Evolutionary conservation across 1,140 invertebrate species (phyloP).

Genomic region (Listronotus bonariensis): DNA sequence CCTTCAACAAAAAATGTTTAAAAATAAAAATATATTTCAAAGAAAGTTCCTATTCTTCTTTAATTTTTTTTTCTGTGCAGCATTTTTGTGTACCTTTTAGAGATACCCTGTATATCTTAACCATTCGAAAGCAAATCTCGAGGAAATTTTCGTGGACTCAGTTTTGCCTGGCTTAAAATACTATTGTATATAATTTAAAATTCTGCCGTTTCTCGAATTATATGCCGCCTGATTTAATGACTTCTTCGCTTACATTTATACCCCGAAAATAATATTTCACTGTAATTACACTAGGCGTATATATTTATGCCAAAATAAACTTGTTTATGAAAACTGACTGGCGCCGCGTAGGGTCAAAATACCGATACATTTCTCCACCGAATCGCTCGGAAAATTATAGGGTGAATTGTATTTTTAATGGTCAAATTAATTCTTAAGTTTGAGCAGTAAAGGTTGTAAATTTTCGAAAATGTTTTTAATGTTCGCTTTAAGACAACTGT

Average conservation of each 20-base stretch:
- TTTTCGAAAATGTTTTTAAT: no score
- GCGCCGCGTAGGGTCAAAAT: conserved; percentile 53
- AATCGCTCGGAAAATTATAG: conserved; percentile 35
- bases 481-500: background rate
- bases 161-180: background rate
- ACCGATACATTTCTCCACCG: conserved; percentile 51
- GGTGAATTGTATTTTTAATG: conserved; percentile 32
- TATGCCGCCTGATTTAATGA: conserved; percentile 44
- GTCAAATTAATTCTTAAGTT: conserved; percentile 32
- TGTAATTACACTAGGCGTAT: conserved; percentile 52
- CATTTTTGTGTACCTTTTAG: no score
- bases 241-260: conserved; percentile 47
- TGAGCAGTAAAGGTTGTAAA: background rate
- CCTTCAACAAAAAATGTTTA: no score
- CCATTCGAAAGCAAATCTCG: no score
- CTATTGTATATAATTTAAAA: conserved; percentile 25
- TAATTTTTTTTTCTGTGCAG: no score
- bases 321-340: conserved; percentile 55
- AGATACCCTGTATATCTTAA: no score
- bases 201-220: conserved; percentile 23
- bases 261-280: conserved; percentile 56
- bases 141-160: background rate
- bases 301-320: conserved; percentile 55
- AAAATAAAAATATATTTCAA: no score
- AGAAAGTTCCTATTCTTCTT: no score